Percentiles rank a stretch among this genome's conserved stretches.
These are phyloP conservation scores for Gari tellinella DNA, from an alignment of 2,888 invertebrate genomes.

Conservation along the genomic window DNA sequence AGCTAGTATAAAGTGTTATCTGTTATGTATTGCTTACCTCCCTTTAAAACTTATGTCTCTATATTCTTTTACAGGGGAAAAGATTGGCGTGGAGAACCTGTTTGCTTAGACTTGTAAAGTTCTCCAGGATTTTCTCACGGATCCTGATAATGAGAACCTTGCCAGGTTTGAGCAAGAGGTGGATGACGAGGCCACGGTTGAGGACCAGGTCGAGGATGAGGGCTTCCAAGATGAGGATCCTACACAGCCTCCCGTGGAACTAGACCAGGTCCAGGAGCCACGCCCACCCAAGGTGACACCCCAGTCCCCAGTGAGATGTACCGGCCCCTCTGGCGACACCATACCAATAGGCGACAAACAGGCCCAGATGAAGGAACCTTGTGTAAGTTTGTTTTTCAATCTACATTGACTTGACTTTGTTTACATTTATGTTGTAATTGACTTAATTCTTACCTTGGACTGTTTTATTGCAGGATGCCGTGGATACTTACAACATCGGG, in stretches of 20 bases:
- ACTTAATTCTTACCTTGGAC: neutral
- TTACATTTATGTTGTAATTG: no score
- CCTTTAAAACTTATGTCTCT: slow-evolving; percentile 2
- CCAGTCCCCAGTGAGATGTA: neutral
- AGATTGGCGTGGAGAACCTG: slow-evolving; percentile 59
- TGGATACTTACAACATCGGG: no score
- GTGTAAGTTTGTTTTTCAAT: no score
- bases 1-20: neutral
- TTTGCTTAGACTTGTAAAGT: slow-evolving; percentile 45
- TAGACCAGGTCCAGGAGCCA: neutral
- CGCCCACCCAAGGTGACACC: no score
- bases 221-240: no score
- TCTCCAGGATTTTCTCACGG: no score
- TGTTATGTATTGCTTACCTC: no score
- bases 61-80: slow-evolving; percentile 49
- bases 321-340: neutral
- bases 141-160: no score
- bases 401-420: no score
- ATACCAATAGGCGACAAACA: neutral
- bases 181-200: slow-evolving; percentile 13
- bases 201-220: slow-evolving; percentile 41
- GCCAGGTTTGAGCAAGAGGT: slow-evolving; percentile 2
- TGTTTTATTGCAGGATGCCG: neutral
- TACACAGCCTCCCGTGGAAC: no score
- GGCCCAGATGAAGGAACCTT: neutral